Evolutionary conservation across 2,888 invertebrate species (phyloP).

Genomic region (Synergus gifuensis): DNA sequence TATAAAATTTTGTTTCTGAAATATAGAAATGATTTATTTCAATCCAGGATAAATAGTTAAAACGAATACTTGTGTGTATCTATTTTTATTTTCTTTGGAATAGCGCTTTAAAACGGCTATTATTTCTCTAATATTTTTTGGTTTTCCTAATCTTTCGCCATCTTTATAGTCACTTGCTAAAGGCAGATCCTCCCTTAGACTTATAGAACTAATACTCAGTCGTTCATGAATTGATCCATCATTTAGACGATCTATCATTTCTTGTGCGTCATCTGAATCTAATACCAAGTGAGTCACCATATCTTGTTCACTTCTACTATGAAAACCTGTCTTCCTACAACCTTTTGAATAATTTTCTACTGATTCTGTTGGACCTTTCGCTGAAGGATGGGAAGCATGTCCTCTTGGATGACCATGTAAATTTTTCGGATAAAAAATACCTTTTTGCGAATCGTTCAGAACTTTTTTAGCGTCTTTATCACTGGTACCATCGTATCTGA

Average conservation of each 20-base stretch:
- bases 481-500: constrained; percentile 58
- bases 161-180: constrained; percentile 51
- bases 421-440: constrained; percentile 44
- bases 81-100: too few species aligned
- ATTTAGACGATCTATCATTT: constrained; percentile 60
- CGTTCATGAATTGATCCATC: neutral
- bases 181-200: constrained; percentile 53
- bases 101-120: too few species aligned
- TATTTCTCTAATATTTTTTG: too few species aligned
- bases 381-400: constrained; percentile 60
- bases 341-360: constrained; percentile 64
- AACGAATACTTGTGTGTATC: too few species aligned
- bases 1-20: too few species aligned
- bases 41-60: too few species aligned
- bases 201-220: constrained; percentile 6
- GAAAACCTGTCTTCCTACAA: constrained; percentile 61
- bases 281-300: constrained; percentile 58
- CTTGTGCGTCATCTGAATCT: constrained; percentile 18
- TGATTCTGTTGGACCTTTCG: constrained; percentile 51
- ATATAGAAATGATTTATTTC: too few species aligned
- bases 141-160: constrained; percentile 38
- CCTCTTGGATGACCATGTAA: constrained; percentile 64
- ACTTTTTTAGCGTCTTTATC: constrained; percentile 52
- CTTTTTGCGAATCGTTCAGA: constrained; percentile 63
- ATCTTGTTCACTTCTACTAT: constrained; percentile 62